A percentile compares a stretch with the other conserved stretches of the same genome.
These are phyloP conservation scores for Aphaenogaster floridana DNA, from an alignment of 1,140 invertebrate genomes.

Conservation along the genomic window DNA sequence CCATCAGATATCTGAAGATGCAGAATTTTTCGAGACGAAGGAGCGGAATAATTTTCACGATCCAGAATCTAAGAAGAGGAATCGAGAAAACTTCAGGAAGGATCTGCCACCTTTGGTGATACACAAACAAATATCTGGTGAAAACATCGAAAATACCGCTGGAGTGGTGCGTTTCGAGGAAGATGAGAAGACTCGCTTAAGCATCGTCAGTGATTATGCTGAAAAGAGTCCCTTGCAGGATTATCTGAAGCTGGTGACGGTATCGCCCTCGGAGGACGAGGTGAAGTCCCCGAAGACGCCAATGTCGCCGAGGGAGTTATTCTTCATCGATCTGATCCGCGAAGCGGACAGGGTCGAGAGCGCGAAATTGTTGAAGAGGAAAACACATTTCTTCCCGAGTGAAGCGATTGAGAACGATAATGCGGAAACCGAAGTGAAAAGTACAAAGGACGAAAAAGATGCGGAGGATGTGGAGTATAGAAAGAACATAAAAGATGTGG, in stretches of 20 bases:
- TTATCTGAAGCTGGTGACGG: slow-evolving; percentile 75
- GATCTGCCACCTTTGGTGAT: slow-evolving; percentile 73
- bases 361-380: not conserved
- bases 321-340: slow-evolving; percentile 84
- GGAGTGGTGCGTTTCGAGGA: slow-evolving; percentile 45
- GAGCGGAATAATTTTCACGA: not conserved
- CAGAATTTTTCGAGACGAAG: not conserved
- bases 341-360: slow-evolving; percentile 74
- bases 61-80: slow-evolving; percentile 2
- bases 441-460: not conserved
- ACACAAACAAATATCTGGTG: slow-evolving; percentile 64
- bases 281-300: slow-evolving; percentile 65
- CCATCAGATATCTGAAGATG: not conserved
- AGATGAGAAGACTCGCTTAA: not conserved
- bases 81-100: slow-evolving; percentile 1
- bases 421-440: not conserved
- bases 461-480: not conserved
- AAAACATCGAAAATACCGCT: slow-evolving; percentile 47
- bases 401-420: not conserved
- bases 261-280: slow-evolving; percentile 57
- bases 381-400: slow-evolving; percentile 47
- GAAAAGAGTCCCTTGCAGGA: slow-evolving; percentile 67
- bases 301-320: slow-evolving; percentile 83
- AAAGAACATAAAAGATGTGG: not conserved
- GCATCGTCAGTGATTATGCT: not conserved